Base-by-base conservation (phyloP, 2,888 invertebrate species). In the Tipula unca region DNA sequence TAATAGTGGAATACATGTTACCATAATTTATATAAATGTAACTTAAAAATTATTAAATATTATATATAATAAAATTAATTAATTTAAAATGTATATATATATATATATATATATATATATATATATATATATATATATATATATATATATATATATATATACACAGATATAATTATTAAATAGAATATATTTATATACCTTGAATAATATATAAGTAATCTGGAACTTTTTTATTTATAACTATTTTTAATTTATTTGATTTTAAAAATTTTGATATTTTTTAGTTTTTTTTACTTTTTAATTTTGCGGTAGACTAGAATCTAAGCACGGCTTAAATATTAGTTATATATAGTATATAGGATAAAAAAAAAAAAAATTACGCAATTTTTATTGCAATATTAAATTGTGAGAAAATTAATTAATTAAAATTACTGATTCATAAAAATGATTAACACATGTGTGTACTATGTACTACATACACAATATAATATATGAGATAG, bases 271-370 rank as follows among this genome's bases (percentile, higher is more conserved):
- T 82, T 85, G 17, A 48, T 86, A 35, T 84, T 82, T 83, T 83
- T 48, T 85, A 84, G 54, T 36, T 86, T 86, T 83, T 54, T 39
- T 85, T 85, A 17, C 39, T 36, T 69, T 85, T 84, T 32, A 39
- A 39, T 29, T 85, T 87, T 87, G 87, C 87, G 86, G 87, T 86
- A 87, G 88, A 88, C 88, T 88, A 88, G 88, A 88, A 87, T 87
- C 87, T 87, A 87, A 87, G 87, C 87, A 87, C 86, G 87, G 87
- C 87, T 87, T 87, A 48, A 35, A 39, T 39, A 39, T 13, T 39
- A 87, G 39, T 86, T 86, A 85, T 82, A 82, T 39, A 85, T 36
- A 86, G n/a, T 29, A 25, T 4, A 82, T 25, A 82, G 14, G n/a
- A 82, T 8, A 83, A 29, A 83, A 83, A 54, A 32, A 32, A 32